These are phyloP conservation scores for Aphyosemion australe DNA, from an alignment of 2,113 vertebrate species.

Conservation along the genomic window DNA sequence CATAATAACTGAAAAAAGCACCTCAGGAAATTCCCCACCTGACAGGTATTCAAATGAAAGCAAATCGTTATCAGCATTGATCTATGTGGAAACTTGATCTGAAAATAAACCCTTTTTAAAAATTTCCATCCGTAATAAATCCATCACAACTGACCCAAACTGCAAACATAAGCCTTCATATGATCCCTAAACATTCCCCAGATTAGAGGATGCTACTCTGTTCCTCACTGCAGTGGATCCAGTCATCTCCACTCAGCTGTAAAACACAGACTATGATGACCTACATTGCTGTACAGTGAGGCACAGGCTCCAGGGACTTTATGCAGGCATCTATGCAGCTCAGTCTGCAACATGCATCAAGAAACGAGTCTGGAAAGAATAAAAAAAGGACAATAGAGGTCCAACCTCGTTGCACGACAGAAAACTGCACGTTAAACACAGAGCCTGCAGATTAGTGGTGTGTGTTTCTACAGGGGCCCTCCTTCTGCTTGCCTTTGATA, in stretches of 20 bases:
- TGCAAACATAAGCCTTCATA: constrained; percentile 44
- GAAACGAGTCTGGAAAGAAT: constrained; percentile 50
- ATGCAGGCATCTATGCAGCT: constrained; percentile 37
- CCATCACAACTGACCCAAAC: constrained; percentile 41
- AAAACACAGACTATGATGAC: constrained; percentile 72
- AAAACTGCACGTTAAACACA: constrained; percentile 60
- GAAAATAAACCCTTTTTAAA: not conserved
- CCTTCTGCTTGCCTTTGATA: constrained; percentile 73
- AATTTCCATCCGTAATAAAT: constrained; percentile 11
- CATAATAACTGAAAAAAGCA: constrained; percentile 51
- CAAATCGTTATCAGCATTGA: constrained; percentile 33
- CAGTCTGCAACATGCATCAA: constrained; percentile 34
- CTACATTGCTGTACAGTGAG: constrained; percentile 71
- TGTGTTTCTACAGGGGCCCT: constrained; percentile 52
- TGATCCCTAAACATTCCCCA: constrained; percentile 64
- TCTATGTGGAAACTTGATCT: constrained; percentile 7
- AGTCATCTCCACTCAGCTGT: constrained; percentile 60
- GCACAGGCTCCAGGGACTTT: constrained; percentile 56
- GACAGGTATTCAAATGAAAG: constrained; percentile 50
- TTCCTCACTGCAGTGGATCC: constrained; percentile 23
- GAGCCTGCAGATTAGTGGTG: constrained; percentile 45
- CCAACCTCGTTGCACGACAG: constrained; percentile 46
- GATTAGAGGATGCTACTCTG: constrained; percentile 45
- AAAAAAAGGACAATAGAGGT: constrained; percentile 56
- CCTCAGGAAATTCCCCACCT: constrained; percentile 56